Base-by-base conservation (phyloP, 64 coral and sea anemone species). In the Hydrozoanthus tunicans region DNA sequence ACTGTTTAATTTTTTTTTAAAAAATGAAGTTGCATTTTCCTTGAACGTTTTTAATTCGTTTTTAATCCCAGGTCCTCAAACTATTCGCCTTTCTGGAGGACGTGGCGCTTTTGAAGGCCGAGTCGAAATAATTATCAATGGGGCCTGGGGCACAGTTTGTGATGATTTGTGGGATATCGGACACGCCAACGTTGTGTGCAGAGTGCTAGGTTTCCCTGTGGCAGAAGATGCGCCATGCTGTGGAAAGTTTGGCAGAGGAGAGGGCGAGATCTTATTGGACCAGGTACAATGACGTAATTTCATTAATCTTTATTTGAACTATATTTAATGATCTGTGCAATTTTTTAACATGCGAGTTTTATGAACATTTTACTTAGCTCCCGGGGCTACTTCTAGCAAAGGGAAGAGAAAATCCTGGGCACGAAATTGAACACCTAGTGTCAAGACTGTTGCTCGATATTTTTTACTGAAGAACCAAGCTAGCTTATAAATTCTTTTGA, bases 21-120 rank as follows among this genome's bases (percentile, higher is more conserved):
- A 43, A 43, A 43, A 43, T 43, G 0, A 2, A 43, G 2, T 25
- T 15, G 26, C 68, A 71, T 17, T 71, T 17, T 24, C 20, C 0
- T 11, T 8, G n/a, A 25, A 52, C 43, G 53, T 64, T 82, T 10
- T 27, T 64, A 1, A 7, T 4, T 4, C 13, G 17, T 52, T 82
- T 4, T 65, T 8, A 76, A 43, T 52, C 13, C 14, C 27, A 88
- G 84, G 67, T 74, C 84, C 84, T 51, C 84, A 67, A 73, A 88
- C 58, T 7, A 59, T 88, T 75, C 84, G 84, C 0, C 84, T 88
- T 11, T 32, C 74, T 74, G 84, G 84, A 59, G 84, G 84, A n/a
- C 84, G 69, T 88, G 84, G 84, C n/a, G 84, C 84, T 54, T 88
- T 88, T 60, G 84, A 88, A 73, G 84, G 84, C 59, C 84, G 84